phyloP scores from a whole-genome alignment of 2,888 invertebrate genomes.

The Hemithea aestivaria region DNA sequence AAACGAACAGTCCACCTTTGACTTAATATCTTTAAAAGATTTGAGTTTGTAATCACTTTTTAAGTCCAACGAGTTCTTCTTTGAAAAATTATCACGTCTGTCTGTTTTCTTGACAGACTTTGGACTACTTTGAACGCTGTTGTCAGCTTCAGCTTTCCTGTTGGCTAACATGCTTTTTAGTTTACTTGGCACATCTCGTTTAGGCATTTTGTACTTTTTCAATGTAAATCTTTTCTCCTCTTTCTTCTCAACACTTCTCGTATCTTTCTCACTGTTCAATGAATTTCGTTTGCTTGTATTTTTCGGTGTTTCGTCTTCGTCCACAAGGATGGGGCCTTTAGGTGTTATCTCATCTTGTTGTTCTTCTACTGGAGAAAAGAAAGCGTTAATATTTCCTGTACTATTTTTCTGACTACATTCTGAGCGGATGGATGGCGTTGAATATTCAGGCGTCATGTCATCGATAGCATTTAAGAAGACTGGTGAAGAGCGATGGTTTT shows the following conservation, averaged over 20 bases:
- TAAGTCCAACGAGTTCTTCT: constrained; percentile 83
- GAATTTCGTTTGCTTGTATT: constrained; percentile 68
- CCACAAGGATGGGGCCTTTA: constrained; percentile 39
- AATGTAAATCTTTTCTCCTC: constrained; percentile 77
- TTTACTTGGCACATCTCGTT: constrained; percentile 87
- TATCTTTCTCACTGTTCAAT: constrained; percentile 63
- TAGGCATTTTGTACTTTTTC: constrained; percentile 88
- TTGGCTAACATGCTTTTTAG: constrained; percentile 85
- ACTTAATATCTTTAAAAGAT: constrained; percentile 92
- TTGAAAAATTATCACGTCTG: constrained; percentile 83
- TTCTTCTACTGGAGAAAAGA: constrained; percentile 52
- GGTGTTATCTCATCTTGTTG: constrained; percentile 44
- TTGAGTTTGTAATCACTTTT: constrained; percentile 85
- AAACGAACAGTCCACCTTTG: constrained; percentile 84
- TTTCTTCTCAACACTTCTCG: constrained; percentile 62
- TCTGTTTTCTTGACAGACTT: constrained; percentile 81
- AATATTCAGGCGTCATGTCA: constrained; percentile 83
- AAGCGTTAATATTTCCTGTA: constrained; percentile 49
- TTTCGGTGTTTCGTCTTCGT: constrained; percentile 59
- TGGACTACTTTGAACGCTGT: constrained; percentile 79
- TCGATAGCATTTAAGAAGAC: constrained; percentile 80
- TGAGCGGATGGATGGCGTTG: constrained; percentile 76
- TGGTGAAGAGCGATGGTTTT: constrained; percentile 80
- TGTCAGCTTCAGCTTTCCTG: constrained; percentile 71
- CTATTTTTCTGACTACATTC: constrained; percentile 74